Evolutionary conservation across 2,888 invertebrate species (phyloP).

Genomic region (Ichneumoninae sp.): DNA sequence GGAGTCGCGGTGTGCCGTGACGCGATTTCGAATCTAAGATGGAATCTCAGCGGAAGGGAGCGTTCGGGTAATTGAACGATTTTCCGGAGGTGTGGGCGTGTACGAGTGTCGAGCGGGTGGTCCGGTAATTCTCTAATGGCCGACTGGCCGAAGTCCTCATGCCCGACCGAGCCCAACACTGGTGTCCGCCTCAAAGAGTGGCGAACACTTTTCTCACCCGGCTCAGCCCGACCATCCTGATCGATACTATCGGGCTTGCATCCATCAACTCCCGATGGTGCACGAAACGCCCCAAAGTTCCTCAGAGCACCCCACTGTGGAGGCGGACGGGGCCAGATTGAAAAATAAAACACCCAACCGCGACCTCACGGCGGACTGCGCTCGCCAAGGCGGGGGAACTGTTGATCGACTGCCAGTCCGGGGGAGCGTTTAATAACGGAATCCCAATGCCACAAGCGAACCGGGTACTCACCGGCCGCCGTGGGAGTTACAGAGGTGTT

Average conservation of each 20-base stretch:
- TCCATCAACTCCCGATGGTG: neutral
- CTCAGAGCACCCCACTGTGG: neutral
- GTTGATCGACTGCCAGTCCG: slow-evolving; percentile 2
- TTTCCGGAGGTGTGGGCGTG: slow-evolving; percentile 46
- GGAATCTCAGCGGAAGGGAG: slow-evolving; percentile 55
- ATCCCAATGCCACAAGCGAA: slow-evolving; percentile 11
- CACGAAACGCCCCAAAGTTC: neutral
- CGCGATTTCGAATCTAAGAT: slow-evolving; percentile 61
- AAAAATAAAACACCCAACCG: neutral
- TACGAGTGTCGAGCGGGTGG: neutral
- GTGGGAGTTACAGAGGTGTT: slow-evolving; percentile 47
- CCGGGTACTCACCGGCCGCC: slow-evolving; percentile 7
- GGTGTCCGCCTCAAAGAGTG: neutral
- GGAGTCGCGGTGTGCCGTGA: slow-evolving; percentile 47
- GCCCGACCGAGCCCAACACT: slow-evolving; percentile 1
- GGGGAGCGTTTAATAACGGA: slow-evolving; percentile 10
- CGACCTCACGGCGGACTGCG: no score
- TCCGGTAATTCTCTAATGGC: slow-evolving; percentile 47
- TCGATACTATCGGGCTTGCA: slow-evolving; percentile 26
- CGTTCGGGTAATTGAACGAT: slow-evolving; percentile 66
- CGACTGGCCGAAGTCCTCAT: slow-evolving; percentile 22
- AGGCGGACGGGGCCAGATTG: neutral
- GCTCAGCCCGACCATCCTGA: neutral
- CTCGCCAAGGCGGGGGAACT: no score
- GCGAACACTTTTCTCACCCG: neutral